Evolutionary conservation across 1,140 invertebrate species (phyloP), one percentile per base, ranked within the genome.

Genomic region (Zaprionus lachaisei): DNA sequence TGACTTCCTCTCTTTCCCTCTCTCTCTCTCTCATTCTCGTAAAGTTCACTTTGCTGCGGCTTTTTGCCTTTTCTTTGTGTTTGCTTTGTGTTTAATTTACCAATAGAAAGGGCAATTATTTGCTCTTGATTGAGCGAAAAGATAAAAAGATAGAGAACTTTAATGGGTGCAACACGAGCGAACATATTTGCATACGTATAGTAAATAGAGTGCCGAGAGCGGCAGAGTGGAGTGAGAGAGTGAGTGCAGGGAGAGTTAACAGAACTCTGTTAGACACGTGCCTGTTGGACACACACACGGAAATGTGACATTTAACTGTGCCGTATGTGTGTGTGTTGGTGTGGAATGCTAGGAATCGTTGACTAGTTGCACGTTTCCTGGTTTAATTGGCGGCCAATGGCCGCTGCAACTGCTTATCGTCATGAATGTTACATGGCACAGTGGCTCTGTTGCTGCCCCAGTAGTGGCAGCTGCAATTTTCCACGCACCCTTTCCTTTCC

Each of bases 331-430:
- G 38, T 38, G 63, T 68, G 64, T 55, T 58, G 57, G 63, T 70
- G 69, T 41, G 41, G 41, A 47, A 47, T 34, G 49, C 41, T 34
- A 20, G 55, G 63, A 66, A 67, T 58, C 71, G 66, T 69, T 41
- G 44, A 67, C 56, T 65, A 71, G 58, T 34, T 72, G 62, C 55
- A 54, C 68, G 67, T 64, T 76, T 72, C 67, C 68, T 72, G 68
- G 68, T 70, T 72, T 76, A 75, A 71, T 75, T 75, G 58, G 24
- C 37, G 60, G 60, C 65, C 55, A 64, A 58, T 75, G 72, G 44
- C 72, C 67, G 72, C 58, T 12, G 4, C 28, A 17, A 17, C 41
- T 51, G 47, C 41, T 69, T 71, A 75, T 64, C 67, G 67, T 9
- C 20, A 3, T 44, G 15, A n/a, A 20, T 72, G 60, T n/a, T n/a